Conservation (phyloP, 1,140 invertebrate species). For the Drosophila rhopaloa region DNA sequence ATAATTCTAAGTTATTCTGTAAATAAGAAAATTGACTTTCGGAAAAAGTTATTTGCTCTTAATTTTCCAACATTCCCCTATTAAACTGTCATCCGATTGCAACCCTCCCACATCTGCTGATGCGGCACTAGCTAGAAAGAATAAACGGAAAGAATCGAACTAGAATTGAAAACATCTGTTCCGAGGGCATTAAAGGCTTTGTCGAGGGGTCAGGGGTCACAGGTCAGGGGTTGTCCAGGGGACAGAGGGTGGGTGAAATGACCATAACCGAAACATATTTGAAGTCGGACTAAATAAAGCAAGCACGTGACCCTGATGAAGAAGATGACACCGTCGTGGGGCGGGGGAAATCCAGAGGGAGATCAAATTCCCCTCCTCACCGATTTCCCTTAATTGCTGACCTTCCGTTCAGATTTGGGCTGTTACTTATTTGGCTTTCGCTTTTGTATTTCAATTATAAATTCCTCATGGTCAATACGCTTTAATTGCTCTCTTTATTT, state of each 20-base stretch:
- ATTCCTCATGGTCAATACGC: conserved; percentile 80
- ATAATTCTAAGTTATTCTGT: neutral
- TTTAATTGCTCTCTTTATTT: conserved; percentile 81
- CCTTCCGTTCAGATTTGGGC: conserved; percentile 52
- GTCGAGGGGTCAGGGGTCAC: conserved; percentile 20
- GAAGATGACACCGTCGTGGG: conserved; percentile 64
- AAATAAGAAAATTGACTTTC: neutral
- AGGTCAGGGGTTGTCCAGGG: conserved; percentile 23
- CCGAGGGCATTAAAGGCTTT: conserved; percentile 65
- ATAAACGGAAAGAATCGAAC: conserved; percentile 33
- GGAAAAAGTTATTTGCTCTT: conserved; percentile 18
- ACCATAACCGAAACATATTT: conserved; percentile 43
- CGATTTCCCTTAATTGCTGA: conserved; percentile 68
- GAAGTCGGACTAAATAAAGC: conserved; percentile 32
- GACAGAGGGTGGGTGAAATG: conserved; percentile 18
- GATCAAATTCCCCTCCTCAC: conserved; percentile 27
- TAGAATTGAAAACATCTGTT: conserved; percentile 71
- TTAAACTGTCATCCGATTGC: conserved; percentile 8
- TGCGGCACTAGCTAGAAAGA: conserved; percentile 15
- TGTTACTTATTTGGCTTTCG: conserved; percentile 51
- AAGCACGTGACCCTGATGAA: conserved; percentile 52
- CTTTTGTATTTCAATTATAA: conserved; percentile 77
- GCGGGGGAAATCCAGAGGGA: conserved; percentile 2
- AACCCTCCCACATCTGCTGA: conserved; percentile 39
- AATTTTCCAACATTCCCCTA: conserved; percentile 10